These are phyloP conservation scores for Apodemia duryi DNA, from an alignment of 2,888 invertebrate genomes.

Conservation along the genomic window DNA sequence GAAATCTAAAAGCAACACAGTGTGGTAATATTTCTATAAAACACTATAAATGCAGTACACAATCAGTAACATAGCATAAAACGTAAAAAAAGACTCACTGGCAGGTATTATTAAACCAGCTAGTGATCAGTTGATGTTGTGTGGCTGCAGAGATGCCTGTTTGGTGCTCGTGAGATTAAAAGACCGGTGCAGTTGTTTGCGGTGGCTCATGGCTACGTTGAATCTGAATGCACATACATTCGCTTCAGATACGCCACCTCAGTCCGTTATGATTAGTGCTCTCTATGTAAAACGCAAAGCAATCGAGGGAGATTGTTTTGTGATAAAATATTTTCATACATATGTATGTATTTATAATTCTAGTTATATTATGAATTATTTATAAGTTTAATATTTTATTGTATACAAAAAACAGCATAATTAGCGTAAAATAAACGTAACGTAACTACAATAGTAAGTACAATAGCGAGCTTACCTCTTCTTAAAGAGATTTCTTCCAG, in stretches of 20 bases:
- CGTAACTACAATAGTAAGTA: no score
- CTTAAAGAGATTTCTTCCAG: no score
- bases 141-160: slow-evolving; percentile 23
- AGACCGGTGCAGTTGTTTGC: slow-evolving; percentile 65
- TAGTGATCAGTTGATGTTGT: slow-evolving; percentile 28
- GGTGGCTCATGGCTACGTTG: slow-evolving; percentile 39
- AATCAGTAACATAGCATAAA: slow-evolving; percentile 22
- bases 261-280: slow-evolving; percentile 63
- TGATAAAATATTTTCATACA: slow-evolving; percentile 58
- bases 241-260: slow-evolving; percentile 43
- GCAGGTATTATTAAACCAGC: slow-evolving; percentile 28
- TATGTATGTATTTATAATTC: slow-evolving; percentile 33
- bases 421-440: no score
- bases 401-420: no score
- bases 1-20: slow-evolving; percentile 8
- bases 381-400: no score
- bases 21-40: slow-evolving; percentile 9
- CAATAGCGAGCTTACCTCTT: no score
- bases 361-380: no score
- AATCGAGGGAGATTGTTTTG: slow-evolving; percentile 43
- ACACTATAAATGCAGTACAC: slow-evolving; percentile 2
- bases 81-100: slow-evolving; percentile 23
- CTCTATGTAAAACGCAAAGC: slow-evolving; percentile 33
- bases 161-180: slow-evolving; percentile 62
- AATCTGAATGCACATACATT: slow-evolving; percentile 55